Conservation (phyloP, 2,113 vertebrate genomes). For the Pomatostomus ruficeps region DNA sequence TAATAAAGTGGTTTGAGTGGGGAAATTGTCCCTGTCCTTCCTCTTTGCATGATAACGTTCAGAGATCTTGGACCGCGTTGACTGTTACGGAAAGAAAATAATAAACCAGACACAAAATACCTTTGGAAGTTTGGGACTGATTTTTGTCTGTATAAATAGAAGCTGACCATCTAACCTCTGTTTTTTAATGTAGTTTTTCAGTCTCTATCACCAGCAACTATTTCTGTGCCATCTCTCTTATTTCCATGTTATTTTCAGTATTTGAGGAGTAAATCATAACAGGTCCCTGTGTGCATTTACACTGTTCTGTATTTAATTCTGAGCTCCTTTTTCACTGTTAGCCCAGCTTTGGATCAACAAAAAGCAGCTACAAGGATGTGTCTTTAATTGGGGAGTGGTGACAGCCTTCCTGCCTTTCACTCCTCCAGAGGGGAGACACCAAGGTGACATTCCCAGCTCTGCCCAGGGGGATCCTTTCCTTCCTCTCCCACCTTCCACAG, state of each 20-base stretch:
- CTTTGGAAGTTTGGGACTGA: not conserved
- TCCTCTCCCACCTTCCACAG: not conserved
- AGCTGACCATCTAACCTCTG: not conserved
- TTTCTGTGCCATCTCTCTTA: not conserved
- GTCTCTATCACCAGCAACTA: not conserved
- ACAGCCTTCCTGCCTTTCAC: not conserved
- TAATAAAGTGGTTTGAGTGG: not conserved
- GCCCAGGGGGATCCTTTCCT: not conserved
- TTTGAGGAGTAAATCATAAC: not conserved
- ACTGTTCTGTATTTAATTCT: not conserved
- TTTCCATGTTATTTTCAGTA: not conserved
- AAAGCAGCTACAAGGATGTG: not conserved
- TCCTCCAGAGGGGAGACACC: not conserved
- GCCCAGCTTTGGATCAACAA: not conserved
- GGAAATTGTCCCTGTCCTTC: not conserved
- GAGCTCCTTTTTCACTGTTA: not conserved
- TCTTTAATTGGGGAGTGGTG: not conserved
- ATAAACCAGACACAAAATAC: not conserved
- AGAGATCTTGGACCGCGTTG: not conserved
- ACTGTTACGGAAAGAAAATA: not conserved
- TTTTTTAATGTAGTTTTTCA: not conserved
- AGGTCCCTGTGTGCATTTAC: not conserved
- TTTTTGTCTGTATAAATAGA: not conserved
- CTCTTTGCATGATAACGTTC: not conserved
- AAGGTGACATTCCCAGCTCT: not conserved